Base-by-base conservation (phyloP, 1,140 invertebrate species). In the Brachystomella parvula region DNA sequence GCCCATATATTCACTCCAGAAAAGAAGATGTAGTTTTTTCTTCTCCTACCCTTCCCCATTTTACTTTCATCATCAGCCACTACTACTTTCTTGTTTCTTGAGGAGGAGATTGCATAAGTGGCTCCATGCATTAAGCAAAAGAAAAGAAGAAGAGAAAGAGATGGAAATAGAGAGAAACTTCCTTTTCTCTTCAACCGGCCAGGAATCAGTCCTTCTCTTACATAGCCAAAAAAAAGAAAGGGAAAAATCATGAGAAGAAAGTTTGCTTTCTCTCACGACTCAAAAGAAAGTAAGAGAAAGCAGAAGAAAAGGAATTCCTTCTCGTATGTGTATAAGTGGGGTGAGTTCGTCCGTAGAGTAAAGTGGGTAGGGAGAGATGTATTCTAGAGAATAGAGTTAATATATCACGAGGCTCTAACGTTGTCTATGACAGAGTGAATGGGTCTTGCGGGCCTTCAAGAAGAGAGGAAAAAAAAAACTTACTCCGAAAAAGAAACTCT, bases 381-480 rank as follows among this genome's bases (percentile, higher is more conserved):
- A 60, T 64, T 57, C 64, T 58, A 29, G 56, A 53, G 64, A 65
- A 65, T 65, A 75, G 73, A 76, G 75, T 74, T 77, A 76, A 76
- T 76, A 75, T 76, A 76, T 76, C 75, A 76, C 72, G 56, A 65
- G 67, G 57, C 64, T 73, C 73, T 76, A 75, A 75, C 74, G 73
- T 76, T 76, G 76, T 68, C 64, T 71, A 69, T 77, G 76, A 77
- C 76, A 77, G 74, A 70, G 67, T 75, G 75, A 77, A 76, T 76
- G 75, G 76, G 56, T 69, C 67, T 65, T 71, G 67, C 61, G 70
- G 64, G 67, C 67, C 66, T 67, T 21, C 69, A 44, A 32, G 60
- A 3, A 39, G 24, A 47, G 44, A 29, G 24, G 19, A 39, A 26
- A 39, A 39, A 35, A 59, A 3, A 12, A 12, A 59, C 30, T 32